A percentile compares a stretch with the other conserved stretches of the same genome.
These are phyloP conservation scores for Heteractis magnifica DNA, from an alignment of 92 coral and sea anemone genomes.

Conservation along the genomic window DNA sequence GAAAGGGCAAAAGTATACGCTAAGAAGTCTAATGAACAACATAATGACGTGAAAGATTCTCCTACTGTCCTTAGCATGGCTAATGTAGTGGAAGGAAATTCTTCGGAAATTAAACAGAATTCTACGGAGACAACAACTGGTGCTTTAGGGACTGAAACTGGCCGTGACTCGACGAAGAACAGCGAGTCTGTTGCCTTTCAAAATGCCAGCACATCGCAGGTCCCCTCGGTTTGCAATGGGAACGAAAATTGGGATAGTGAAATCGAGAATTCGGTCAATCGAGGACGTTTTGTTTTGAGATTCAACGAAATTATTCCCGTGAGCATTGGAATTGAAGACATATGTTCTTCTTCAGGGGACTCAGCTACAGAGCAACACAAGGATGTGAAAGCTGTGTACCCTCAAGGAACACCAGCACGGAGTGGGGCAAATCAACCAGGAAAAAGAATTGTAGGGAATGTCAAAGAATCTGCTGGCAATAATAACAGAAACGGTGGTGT, in stretches of 20 bases:
- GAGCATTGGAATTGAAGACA: slow-evolving; percentile 49
- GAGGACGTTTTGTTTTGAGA: slow-evolving; percentile 33
- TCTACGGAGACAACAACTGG: no score
- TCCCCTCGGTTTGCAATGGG: background rate
- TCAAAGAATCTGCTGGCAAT: background rate
- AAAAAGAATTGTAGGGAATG: background rate
- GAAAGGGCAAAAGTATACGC: slow-evolving; percentile 8
- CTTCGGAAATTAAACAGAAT: background rate
- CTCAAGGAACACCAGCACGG: background rate
- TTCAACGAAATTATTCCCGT: slow-evolving; percentile 43
- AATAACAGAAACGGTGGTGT: background rate
- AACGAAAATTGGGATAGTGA: slow-evolving; percentile 63
- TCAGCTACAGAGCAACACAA: background rate
- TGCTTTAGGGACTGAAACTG: background rate
- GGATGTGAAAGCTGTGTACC: background rate
- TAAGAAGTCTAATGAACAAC: background rate
- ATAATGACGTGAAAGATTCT: background rate
- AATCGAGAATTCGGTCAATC: slow-evolving; percentile 21
- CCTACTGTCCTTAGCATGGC: background rate
- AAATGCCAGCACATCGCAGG: background rate
- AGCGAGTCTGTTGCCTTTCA: background rate
- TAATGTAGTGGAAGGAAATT: background rate
- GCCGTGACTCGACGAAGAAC: background rate
- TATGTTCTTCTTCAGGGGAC: slow-evolving; percentile 6
- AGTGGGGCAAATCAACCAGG: background rate